phyloP scores from a whole-genome alignment of 2,888 invertebrate genomes.

The Volucella bombylans region DNA sequence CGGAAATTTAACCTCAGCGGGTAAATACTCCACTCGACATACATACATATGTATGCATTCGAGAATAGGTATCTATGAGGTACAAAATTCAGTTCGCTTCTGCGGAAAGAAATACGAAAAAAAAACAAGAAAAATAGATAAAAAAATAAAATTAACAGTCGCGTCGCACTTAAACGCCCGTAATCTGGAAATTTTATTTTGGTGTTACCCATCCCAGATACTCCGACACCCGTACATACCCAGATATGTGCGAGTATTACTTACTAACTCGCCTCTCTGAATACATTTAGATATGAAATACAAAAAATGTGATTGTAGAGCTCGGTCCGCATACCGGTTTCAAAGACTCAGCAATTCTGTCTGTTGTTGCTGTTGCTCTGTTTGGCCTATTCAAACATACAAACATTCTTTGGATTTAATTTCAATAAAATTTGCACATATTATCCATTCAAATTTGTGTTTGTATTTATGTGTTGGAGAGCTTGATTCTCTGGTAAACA shows the following conservation, averaged over 20 bases:
- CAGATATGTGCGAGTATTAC: slow-evolving; percentile 20
- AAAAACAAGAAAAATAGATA: slow-evolving; percentile 18
- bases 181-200: slow-evolving; percentile 40
- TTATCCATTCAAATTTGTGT: neutral
- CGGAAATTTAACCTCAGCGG: slow-evolving; percentile 33
- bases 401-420: slow-evolving; percentile 43
- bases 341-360: slow-evolving; percentile 41
- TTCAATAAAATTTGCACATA: slow-evolving; percentile 53
- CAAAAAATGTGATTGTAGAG: slow-evolving; percentile 53
- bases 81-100: no score
- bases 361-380: slow-evolving; percentile 11
- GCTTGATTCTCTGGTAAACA: no score
- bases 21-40: neutral
- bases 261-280: slow-evolving; percentile 7
- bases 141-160: slow-evolving; percentile 21
- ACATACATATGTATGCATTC: neutral
- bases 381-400: slow-evolving; percentile 5
- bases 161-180: slow-evolving; percentile 21
- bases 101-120: no score
- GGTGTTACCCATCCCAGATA: slow-evolving; percentile 1
- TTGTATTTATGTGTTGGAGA: neutral
- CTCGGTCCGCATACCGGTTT: slow-evolving; percentile 62
- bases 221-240: no score
- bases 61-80: no score
- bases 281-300: slow-evolving; percentile 56